These are phyloP conservation scores for Amblyteles armatorius DNA, from an alignment of 2,888 invertebrate species.

Conservation along the genomic window DNA sequence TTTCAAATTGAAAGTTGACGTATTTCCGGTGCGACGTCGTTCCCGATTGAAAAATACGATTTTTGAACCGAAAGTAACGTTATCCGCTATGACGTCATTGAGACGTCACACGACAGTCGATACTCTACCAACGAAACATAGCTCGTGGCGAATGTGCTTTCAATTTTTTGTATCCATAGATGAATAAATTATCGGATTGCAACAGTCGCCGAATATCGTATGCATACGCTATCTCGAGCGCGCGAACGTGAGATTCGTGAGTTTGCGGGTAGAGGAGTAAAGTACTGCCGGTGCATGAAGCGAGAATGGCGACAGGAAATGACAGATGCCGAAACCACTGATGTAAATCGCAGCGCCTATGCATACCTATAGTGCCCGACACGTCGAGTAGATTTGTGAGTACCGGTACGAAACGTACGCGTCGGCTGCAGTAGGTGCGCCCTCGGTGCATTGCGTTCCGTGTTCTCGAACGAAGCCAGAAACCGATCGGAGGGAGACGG, in stretches of 20 bases:
- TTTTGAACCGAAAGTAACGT: neutral
- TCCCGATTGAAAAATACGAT: neutral
- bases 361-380: conserved; percentile 27
- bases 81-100: neutral
- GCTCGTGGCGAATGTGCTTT: neutral
- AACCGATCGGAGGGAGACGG: conserved; percentile 39
- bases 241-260: neutral
- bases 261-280: neutral
- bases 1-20: neutral
- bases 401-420: conserved; percentile 24
- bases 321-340: conserved; percentile 61
- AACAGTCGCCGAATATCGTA: neutral
- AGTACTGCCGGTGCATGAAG: conserved; percentile 16
- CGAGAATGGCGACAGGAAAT: conserved; percentile 48
- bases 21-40: no score
- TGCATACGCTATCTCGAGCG: neutral
- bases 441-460: conserved; percentile 22
- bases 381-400: conserved; percentile 38
- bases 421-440: conserved; percentile 19
- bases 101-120: neutral
- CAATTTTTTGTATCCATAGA: neutral
- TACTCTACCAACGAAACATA: neutral
- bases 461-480: conserved; percentile 38
- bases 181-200: neutral
- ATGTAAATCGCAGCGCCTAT: conserved; percentile 34